Conservation (phyloP, 2,888 invertebrate species). For the Callosobruchus maculatus region DNA sequence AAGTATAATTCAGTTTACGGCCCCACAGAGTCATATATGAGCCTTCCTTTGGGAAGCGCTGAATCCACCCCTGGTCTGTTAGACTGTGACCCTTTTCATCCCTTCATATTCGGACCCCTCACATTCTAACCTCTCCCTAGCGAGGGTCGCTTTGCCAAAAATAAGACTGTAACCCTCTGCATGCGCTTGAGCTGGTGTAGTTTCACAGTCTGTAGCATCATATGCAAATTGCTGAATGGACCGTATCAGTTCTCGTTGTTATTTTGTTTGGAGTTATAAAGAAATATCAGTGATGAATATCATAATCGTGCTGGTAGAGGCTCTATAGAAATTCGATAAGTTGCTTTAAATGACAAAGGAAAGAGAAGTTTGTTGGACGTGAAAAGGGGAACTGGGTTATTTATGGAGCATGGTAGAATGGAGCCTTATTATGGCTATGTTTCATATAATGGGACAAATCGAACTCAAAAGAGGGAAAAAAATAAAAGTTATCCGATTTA, state of each 20-base stretch:
- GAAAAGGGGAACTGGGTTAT: not conserved
- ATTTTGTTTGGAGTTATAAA: constrained; percentile 24
- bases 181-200: not conserved
- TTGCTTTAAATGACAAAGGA: constrained; percentile 1
- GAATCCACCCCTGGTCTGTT: constrained; percentile 23
- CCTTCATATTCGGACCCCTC: not conserved
- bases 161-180: constrained; percentile 24
- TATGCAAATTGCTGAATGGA: constrained; percentile 29
- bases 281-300: constrained; percentile 19
- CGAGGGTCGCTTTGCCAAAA: constrained; percentile 17
- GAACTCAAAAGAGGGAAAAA: no score
- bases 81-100: constrained; percentile 25
- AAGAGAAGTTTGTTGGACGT: not conserved
- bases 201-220: constrained; percentile 20
- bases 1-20: constrained; percentile 47
- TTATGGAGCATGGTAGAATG: not conserved
- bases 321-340: constrained; percentile 5
- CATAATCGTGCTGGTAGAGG: constrained; percentile 17
- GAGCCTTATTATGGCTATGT: not conserved
- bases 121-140: constrained; percentile 17
- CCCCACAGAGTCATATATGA: constrained; percentile 40
- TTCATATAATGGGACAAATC: no score
- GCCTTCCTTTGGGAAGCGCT: constrained; percentile 33
- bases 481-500: no score
- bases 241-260: constrained; percentile 25